Evolutionary conservation across 2,797 vertebrate species (phyloP).

Genomic region (Anomalospiza imberbis): DNA sequence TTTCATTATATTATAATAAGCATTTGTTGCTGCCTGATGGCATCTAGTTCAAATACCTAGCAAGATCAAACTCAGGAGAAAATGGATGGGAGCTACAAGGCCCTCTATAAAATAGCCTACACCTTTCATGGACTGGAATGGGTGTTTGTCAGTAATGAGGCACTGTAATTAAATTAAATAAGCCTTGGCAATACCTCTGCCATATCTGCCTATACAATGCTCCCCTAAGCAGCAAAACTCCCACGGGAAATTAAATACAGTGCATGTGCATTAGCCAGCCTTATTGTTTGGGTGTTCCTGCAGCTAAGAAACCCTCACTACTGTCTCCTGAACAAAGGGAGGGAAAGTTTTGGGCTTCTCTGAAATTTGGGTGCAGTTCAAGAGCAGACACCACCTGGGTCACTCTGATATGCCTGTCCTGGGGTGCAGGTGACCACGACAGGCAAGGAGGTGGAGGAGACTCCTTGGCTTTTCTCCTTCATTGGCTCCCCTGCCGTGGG

Average conservation of each 20-base stretch:
- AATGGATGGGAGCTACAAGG: not conserved
- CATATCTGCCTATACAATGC: not conserved
- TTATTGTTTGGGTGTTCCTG: not conserved
- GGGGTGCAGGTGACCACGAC: rapidly evolving
- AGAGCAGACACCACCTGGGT: not conserved
- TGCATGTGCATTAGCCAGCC: not conserved
- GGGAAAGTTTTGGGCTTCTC: not conserved
- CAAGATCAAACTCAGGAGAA: not conserved
- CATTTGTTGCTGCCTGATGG: not conserved
- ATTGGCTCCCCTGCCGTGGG: not conserved
- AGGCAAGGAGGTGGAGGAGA: not conserved
- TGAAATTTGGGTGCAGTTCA: not conserved
- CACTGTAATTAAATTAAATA: conserved; percentile 26
- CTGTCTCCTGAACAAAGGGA: not conserved
- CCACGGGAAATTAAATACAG: not conserved
- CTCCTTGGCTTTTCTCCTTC: not conserved
- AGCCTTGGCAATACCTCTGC: not conserved
- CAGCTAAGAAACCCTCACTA: not conserved
- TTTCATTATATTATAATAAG: not conserved
- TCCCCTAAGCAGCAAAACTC: not conserved
- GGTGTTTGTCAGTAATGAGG: not conserved
- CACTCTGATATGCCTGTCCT: not conserved
- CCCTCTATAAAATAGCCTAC: not conserved
- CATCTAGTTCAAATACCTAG: not conserved
- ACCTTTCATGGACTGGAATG: not conserved